Percentiles rank a stretch among this genome's conserved stretches.
phyloP scores from a whole-genome alignment of 1,140 invertebrate genomes.

The Tribolium madens region DNA sequence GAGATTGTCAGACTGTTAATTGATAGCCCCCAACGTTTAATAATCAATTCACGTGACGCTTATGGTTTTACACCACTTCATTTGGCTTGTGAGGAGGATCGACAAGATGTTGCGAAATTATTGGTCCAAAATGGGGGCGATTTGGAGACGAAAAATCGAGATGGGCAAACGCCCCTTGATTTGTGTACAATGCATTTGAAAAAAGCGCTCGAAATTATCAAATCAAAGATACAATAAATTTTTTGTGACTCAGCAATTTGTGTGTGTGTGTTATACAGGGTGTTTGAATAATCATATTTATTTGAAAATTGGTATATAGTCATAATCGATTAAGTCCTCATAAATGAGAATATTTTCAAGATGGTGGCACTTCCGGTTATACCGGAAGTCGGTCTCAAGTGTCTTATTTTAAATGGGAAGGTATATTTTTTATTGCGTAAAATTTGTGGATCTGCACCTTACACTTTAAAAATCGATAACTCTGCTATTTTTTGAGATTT shows the following conservation, averaged over 20 bases:
- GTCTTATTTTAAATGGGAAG: too few relatives aligned
- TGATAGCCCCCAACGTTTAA: slow-evolving; percentile 66
- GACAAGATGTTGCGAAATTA: slow-evolving; percentile 76
- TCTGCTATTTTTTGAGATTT: too few relatives aligned
- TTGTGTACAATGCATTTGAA: slow-evolving; percentile 65
- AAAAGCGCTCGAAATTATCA: slow-evolving; percentile 33
- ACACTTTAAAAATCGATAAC: too few relatives aligned
- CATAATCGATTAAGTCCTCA: too few relatives aligned
- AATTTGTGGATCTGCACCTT: too few relatives aligned
- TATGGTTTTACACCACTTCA: slow-evolving; percentile 83
- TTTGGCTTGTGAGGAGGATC: slow-evolving; percentile 87
- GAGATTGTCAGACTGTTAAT: slow-evolving; percentile 79
- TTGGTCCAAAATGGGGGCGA: slow-evolving; percentile 78
- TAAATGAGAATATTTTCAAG: too few relatives aligned
- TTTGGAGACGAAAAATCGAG: slow-evolving; percentile 76
- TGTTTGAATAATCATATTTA: too few relatives aligned
- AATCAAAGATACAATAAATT: slow-evolving; percentile 23
- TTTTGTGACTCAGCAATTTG: background rate
- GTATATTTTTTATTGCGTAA: too few relatives aligned
- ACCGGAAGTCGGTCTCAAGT: too few relatives aligned
- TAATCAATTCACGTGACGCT: slow-evolving; percentile 71
- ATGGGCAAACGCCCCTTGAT: slow-evolving; percentile 79
- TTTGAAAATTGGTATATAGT: too few relatives aligned
- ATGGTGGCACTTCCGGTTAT: too few relatives aligned
- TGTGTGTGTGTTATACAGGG: too few relatives aligned